phyloP scores from a whole-genome alignment of 1,140 invertebrate species.

The Drosophila santomea region DNA sequence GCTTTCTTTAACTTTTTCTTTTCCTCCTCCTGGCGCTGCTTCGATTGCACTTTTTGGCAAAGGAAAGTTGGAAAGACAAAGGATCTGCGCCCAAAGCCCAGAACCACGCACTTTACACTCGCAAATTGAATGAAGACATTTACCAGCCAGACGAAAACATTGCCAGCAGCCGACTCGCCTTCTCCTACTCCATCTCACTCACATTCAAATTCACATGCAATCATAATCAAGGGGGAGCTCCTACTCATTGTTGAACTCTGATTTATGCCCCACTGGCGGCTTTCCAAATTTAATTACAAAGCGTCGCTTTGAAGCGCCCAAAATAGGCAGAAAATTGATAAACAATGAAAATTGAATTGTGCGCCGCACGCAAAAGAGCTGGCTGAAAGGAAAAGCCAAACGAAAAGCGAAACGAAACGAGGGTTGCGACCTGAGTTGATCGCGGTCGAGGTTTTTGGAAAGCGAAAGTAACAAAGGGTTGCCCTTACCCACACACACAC shows the following conservation, averaged over 20 bases:
- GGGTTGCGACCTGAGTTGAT: constrained; percentile 54
- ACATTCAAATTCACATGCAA: constrained; percentile 34
- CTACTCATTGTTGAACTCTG: constrained; percentile 48
- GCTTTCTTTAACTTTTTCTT: constrained; percentile 17
- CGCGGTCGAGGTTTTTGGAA: constrained; percentile 38
- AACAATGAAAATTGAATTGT: constrained; percentile 83
- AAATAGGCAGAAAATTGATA: constrained; percentile 83
- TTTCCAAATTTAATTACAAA: constrained; percentile 82
- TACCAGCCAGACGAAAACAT: constrained; percentile 44
- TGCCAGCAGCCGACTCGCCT: constrained; percentile 8
- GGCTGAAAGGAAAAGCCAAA: constrained; percentile 40
- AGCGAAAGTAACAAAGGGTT: constrained; percentile 61
- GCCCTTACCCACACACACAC: neutral
- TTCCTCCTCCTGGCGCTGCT: constrained; percentile 21
- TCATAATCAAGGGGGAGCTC: constrained; percentile 49
- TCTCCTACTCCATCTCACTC: neutral
- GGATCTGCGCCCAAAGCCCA: neutral
- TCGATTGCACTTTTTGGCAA: constrained; percentile 63
- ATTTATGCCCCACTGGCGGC: constrained; percentile 75
- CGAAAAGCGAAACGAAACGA: constrained; percentile 20
- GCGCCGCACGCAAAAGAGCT: constrained; percentile 42
- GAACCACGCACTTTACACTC: constrained; percentile 45
- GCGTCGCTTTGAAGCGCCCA: constrained; percentile 72
- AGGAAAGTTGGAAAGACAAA: constrained; percentile 63
- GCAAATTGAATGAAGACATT: constrained; percentile 35